These are phyloP conservation scores for Limnephilus marmoratus DNA, from an alignment of 2,888 invertebrate species.

Conservation along the genomic window DNA sequence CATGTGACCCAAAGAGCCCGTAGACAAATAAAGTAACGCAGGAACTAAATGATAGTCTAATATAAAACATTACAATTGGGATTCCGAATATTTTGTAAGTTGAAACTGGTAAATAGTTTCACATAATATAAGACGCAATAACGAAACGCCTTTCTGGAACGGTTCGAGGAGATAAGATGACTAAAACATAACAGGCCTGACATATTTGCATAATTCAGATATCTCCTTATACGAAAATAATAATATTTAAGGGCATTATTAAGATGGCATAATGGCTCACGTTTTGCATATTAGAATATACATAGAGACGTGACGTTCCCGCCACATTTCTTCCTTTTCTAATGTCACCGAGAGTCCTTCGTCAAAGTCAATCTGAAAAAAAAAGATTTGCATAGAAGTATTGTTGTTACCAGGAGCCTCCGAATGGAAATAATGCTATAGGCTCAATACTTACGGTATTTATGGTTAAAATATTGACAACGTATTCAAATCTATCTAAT, in stretches of 20 bases:
- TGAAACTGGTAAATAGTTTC: not conserved
- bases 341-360: constrained; percentile 53
- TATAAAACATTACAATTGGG: no score
- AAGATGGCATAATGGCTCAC: constrained; percentile 5
- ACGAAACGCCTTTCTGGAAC: not conserved
- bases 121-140: not conserved
- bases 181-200: not conserved
- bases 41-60: no score
- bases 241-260: constrained; percentile 3
- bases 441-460: no score
- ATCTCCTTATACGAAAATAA: not conserved
- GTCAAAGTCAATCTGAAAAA: constrained; percentile 56
- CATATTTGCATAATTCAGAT: not conserved
- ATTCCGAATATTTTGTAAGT: no score
- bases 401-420: not conserved
- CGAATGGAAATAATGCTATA: not conserved
- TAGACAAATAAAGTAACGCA: no score
- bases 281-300: not conserved
- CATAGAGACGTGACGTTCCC: not conserved
- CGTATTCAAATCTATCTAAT: no score
- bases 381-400: constrained; percentile 40
- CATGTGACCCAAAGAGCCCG: no score
- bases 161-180: not conserved
- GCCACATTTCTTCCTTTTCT: not conserved
- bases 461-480: no score